A percentile compares a stretch with the other conserved stretches of the same genome.
Evolutionary conservation across 2,797 vertebrate genomes (phyloP).

Genomic region (Vespertilio murinus): DNA sequence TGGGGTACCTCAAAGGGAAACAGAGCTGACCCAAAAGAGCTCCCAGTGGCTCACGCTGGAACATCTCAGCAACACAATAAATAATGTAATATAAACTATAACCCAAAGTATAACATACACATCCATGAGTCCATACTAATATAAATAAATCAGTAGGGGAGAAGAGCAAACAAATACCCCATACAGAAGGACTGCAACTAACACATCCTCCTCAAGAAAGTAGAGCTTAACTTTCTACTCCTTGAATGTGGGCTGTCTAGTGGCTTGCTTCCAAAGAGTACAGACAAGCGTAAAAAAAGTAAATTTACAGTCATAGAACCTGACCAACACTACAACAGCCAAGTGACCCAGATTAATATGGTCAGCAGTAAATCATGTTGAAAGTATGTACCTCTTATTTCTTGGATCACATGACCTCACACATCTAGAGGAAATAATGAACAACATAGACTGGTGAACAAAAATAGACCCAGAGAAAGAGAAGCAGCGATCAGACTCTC

Average conservation of each 20-base stretch:
- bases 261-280: neutral
- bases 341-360: neutral
- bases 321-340: neutral
- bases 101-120: neutral
- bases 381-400: too few species aligned
- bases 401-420: too few species aligned
- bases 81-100: neutral
- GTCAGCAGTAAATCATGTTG: neutral
- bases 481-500: too few species aligned
- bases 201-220: neutral
- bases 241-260: neutral
- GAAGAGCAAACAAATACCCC: neutral
- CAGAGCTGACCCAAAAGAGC: neutral
- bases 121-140: neutral
- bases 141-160: neutral
- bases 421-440: too few species aligned
- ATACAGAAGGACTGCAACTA: neutral
- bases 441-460: too few species aligned
- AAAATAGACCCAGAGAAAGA: too few species aligned
- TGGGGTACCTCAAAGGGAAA: rapidly evolving
- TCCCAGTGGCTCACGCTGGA: neutral
- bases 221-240: neutral
- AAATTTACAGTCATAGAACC: neutral
- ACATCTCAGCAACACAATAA: neutral
- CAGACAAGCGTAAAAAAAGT: neutral